phyloP scores from a whole-genome alignment of 2,113 vertebrate genomes.

The Calcarius ornatus region DNA sequence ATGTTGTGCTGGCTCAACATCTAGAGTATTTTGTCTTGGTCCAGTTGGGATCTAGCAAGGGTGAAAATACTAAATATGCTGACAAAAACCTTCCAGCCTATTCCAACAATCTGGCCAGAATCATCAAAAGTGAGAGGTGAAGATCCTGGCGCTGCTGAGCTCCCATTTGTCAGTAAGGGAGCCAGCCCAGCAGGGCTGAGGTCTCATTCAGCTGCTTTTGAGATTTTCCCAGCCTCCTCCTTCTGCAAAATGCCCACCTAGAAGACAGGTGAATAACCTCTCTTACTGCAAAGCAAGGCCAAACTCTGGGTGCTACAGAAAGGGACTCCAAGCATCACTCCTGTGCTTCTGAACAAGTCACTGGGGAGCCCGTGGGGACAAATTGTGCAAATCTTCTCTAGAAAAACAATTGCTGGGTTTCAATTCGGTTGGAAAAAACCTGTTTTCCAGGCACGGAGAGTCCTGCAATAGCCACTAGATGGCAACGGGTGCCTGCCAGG shows the following conservation, averaged over 20 bases:
- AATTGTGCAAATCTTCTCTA: not conserved
- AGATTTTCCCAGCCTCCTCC: not conserved
- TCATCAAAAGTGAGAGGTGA: not conserved
- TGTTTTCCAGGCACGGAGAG: not conserved
- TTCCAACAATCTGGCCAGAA: not conserved
- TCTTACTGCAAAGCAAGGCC: not conserved
- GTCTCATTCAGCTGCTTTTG: not conserved
- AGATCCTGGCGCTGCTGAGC: not conserved
- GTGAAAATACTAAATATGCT: not conserved
- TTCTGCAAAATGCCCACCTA: not conserved
- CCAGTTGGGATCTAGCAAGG: not conserved
- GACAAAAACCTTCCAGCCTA: not conserved
- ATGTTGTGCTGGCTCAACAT: not conserved
- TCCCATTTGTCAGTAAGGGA: not conserved
- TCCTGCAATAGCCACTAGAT: constrained; percentile 6
- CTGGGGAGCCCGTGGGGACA: not conserved
- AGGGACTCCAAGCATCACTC: not conserved
- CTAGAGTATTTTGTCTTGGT: not conserved
- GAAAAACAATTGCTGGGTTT: not conserved
- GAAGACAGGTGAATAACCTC: not conserved
- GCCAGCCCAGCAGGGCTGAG: not conserved
- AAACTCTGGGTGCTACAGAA: no score
- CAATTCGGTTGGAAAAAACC: rapidly evolving
- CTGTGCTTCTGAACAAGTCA: not conserved
- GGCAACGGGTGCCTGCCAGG: constrained; percentile 31